These are phyloP conservation scores for Uria aalge DNA, from an alignment of 2,113 vertebrate genomes.

Conservation along the genomic window DNA sequence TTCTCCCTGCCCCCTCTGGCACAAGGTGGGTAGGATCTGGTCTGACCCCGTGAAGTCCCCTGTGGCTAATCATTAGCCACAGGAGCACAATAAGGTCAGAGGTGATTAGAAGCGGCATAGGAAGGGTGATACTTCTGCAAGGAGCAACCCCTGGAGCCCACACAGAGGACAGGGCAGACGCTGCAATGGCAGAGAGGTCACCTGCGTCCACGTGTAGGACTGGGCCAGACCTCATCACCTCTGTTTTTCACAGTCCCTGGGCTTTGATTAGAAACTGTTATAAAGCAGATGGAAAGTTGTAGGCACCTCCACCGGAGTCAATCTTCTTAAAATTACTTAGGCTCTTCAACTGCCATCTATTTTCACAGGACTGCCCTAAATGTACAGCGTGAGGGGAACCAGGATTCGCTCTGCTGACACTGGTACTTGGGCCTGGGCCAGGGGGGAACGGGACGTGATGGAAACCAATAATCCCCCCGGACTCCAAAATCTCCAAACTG, in stretches of 20 bases:
- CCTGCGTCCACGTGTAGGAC: fast-evolving
- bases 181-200: neutral
- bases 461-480: neutral
- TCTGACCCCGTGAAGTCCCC: neutral
- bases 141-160: neutral
- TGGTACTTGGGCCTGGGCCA: neutral
- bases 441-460: no score
- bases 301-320: neutral
- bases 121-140: neutral
- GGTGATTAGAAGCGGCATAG: neutral
- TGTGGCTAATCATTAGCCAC: neutral
- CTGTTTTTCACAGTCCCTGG: neutral
- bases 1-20: neutral
- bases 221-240: neutral
- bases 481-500: neutral
- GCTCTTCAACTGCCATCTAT: neutral
- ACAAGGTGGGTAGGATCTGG: neutral
- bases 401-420: neutral
- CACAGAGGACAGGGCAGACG: neutral
- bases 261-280: neutral
- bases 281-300: neutral
- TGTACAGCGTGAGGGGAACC: neutral
- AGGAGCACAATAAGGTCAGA: neutral
- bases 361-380: neutral
- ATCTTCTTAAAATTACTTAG: neutral